phyloP scores from a whole-genome alignment of 1,140 invertebrate species.

The Callitettix versicolor region DNA sequence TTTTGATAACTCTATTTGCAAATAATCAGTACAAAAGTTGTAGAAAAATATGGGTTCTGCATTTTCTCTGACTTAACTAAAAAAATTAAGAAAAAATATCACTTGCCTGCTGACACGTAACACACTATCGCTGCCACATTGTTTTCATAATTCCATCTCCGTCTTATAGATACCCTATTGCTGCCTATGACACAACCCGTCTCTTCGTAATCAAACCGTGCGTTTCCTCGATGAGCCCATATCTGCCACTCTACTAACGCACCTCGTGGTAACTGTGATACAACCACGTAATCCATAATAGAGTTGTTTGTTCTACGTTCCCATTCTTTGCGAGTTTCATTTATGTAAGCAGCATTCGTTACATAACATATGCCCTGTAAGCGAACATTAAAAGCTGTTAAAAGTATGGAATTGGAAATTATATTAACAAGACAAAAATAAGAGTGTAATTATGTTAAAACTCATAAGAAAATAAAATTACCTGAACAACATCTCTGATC shows the following conservation, averaged over 20 bases:
- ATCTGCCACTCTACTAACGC: slow-evolving; percentile 88
- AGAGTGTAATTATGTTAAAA: no score
- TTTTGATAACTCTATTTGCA: no score
- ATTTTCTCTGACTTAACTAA: no score
- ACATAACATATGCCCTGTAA: slow-evolving; percentile 69
- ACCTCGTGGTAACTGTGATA: slow-evolving; percentile 61
- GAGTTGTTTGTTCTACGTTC: slow-evolving; percentile 75
- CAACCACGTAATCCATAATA: slow-evolving; percentile 76
- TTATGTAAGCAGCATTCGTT: slow-evolving; percentile 54
- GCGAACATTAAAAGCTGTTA: not conserved
- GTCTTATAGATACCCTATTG: slow-evolving; percentile 59
- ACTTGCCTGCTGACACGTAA: slow-evolving; percentile 58
- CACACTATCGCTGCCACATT: slow-evolving; percentile 75
- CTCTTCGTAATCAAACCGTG: slow-evolving; percentile 79
- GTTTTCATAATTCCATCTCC: slow-evolving; percentile 80
- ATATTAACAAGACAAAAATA: not conserved
- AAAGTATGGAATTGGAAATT: not conserved
- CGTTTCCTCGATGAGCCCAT: slow-evolving; percentile 76
- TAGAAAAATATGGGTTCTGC: no score
- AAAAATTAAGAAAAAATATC: slow-evolving; percentile 4
- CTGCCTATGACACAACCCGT: slow-evolving; percentile 71
- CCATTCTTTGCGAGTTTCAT: slow-evolving; percentile 63
- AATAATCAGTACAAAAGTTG: no score
- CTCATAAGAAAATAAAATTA: slow-evolving; percentile 24
- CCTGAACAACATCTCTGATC: slow-evolving; percentile 66